These are phyloP conservation scores for Ormyrus labotus DNA, from an alignment of 2,888 invertebrate genomes.

Conservation along the genomic window DNA sequence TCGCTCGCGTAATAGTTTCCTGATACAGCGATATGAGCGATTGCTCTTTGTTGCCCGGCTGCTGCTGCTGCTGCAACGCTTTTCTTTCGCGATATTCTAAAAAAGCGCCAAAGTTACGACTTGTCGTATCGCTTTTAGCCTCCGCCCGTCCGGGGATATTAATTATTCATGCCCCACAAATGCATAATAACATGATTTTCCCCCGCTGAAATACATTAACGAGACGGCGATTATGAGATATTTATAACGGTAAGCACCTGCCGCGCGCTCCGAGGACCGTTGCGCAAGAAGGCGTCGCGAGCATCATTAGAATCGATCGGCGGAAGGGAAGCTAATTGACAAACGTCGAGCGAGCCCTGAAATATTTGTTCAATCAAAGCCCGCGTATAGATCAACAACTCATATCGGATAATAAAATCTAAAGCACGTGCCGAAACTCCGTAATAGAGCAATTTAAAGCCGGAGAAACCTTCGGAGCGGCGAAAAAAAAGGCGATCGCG, in stretches of 20 bases:
- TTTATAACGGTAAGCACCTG: conserved; percentile 14
- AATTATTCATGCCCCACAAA: conserved; percentile 39
- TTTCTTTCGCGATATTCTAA: conserved; percentile 1
- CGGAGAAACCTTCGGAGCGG: neutral
- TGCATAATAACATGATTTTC: conserved; percentile 33
- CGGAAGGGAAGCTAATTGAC: no score
- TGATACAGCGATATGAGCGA: conserved; percentile 6
- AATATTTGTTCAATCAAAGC: no score
- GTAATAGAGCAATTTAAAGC: neutral
- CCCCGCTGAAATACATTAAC: conserved; percentile 27
- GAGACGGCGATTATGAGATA: conserved; percentile 12
- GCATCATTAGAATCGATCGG: no score
- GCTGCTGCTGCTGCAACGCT: neutral
- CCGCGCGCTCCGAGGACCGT: neutral
- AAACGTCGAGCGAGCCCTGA: no score
- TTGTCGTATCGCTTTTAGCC: neutral
- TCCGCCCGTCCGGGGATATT: neutral
- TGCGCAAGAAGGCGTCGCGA: conserved; percentile 28
- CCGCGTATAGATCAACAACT: no score
- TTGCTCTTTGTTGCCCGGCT: conserved; percentile 33
- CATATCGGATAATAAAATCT: no score
- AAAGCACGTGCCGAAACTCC: conserved; percentile 19
- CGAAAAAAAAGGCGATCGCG: neutral
- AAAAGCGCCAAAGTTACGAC: conserved; percentile 1
- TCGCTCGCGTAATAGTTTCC: conserved; percentile 1